These are phyloP conservation scores for Plotosus lineatus DNA, from an alignment of 2,113 vertebrate species.

Conservation along the genomic window DNA sequence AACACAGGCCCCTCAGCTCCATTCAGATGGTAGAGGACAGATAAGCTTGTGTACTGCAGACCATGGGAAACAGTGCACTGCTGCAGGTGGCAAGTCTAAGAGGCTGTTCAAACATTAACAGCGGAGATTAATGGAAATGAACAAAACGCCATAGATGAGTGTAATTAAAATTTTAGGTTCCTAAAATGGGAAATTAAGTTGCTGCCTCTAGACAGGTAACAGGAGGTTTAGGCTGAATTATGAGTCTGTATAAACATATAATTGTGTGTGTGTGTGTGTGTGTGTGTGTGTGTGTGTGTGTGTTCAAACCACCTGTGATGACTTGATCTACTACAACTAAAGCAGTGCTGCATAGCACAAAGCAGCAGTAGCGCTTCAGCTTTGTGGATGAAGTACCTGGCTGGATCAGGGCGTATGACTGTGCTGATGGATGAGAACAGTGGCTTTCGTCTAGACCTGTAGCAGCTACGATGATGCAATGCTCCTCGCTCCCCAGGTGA, in stretches of 20 bases:
- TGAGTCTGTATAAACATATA: constrained; percentile 7
- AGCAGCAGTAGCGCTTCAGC: neutral
- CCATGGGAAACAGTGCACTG: constrained; percentile 35
- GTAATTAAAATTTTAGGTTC: neutral
- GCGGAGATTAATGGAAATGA: constrained; percentile 17
- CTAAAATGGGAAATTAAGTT: neutral
- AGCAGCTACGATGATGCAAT: constrained; percentile 22
- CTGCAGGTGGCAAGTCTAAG: constrained; percentile 29
- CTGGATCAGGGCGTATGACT: constrained; percentile 11
- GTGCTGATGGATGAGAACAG: constrained; percentile 3
- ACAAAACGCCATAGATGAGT: neutral
- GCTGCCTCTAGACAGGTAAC: no score
- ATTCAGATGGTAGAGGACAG: constrained; percentile 37
- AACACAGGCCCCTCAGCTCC: constrained; percentile 42
- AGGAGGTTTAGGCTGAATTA: no score
- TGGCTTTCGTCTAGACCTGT: constrained; percentile 7
- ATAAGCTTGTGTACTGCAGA: constrained; percentile 29
- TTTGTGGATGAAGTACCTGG: constrained; percentile 24
- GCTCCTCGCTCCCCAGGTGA: constrained; percentile 21
- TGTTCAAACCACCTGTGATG: neutral
- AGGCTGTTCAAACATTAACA: constrained; percentile 9
- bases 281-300: constrained; percentile 24
- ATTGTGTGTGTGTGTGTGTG: constrained; percentile 23
- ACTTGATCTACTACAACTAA: constrained; percentile 9
- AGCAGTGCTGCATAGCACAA: neutral